Conservation (phyloP, 2,113 vertebrate genomes). For the Nibea coibor region DNA sequence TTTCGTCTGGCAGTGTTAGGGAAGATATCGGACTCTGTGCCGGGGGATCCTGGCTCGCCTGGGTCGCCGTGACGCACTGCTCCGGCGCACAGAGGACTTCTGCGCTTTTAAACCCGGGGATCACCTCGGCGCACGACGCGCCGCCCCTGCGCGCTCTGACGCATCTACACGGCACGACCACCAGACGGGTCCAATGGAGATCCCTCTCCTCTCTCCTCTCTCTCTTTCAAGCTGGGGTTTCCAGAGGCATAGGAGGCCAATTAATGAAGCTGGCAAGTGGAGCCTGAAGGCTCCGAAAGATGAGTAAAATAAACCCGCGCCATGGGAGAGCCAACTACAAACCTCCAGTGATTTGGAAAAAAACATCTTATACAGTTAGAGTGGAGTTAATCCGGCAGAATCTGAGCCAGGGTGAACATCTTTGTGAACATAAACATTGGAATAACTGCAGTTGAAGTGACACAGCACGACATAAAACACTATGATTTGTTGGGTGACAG, state of each 20-base stretch:
- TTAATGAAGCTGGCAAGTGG: conserved; percentile 35
- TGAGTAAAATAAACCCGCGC: conserved; percentile 1
- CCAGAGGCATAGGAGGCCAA: conserved; percentile 55
- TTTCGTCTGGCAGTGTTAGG: conserved; percentile 1
- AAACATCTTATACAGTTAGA: neutral
- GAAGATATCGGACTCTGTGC: conserved; percentile 10
- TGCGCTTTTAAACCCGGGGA: conserved; percentile 84
- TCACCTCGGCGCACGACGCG: conserved; percentile 70
- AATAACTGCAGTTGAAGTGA: neutral
- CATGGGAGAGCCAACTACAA: neutral
- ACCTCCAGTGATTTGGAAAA: neutral
- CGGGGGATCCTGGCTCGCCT: conserved; percentile 63
- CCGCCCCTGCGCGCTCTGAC: conserved; percentile 71
- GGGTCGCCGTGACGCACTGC: conserved; percentile 82
- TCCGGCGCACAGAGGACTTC: conserved; percentile 66
- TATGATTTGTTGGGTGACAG: neutral
- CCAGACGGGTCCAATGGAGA: conserved; percentile 57
- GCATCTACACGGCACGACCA: conserved; percentile 50
- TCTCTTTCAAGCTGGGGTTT: conserved; percentile 54
- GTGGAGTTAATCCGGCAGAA: neutral
- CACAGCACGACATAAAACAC: neutral
- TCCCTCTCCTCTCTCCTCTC: conserved; percentile 65
- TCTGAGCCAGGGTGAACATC: neutral
- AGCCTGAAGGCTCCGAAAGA: conserved; percentile 13
- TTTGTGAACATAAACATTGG: conserved; percentile 5